Evolutionary conservation across 2,113 vertebrate species (phyloP).

Genomic region (Lutjanus erythropterus): DNA sequence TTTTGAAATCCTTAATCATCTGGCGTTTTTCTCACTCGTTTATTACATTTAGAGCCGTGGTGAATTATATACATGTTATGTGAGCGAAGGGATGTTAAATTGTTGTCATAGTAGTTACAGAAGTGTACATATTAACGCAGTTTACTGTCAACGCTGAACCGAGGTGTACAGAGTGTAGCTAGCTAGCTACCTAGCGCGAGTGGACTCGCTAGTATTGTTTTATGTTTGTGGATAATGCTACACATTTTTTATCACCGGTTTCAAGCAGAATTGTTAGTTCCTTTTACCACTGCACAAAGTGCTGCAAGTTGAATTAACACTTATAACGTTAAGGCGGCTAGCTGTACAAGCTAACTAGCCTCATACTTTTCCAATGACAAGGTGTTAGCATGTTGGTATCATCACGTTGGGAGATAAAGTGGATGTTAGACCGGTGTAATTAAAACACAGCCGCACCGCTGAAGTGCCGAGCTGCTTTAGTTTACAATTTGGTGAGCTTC

Average conservation of each 20-base stretch:
- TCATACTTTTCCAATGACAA: rapidly evolving
- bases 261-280: too few species aligned
- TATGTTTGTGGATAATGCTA: background rate
- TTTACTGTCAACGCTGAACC: background rate
- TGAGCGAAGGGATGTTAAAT: background rate
- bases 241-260: rapidly evolving
- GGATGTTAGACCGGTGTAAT: too few species aligned
- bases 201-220: rapidly evolving
- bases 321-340: background rate
- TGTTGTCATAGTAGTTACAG: rapidly evolving
- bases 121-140: background rate
- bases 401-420: too few species aligned
- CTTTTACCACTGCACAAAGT: too few species aligned
- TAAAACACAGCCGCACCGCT: rapidly evolving
- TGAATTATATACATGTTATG: rapidly evolving
- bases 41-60: rapidly evolving
- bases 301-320: background rate
- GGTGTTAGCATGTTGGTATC: background rate
- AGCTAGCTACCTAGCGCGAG: background rate
- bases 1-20: constrained; percentile 79
- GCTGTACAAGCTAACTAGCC: constrained; percentile 2
- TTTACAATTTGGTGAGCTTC: rapidly evolving
- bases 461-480: too few species aligned
- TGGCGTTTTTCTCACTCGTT: rapidly evolving
- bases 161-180: background rate